Conservation (phyloP, 2,797 vertebrate species). For the Acipenser transmontanus region DNA sequence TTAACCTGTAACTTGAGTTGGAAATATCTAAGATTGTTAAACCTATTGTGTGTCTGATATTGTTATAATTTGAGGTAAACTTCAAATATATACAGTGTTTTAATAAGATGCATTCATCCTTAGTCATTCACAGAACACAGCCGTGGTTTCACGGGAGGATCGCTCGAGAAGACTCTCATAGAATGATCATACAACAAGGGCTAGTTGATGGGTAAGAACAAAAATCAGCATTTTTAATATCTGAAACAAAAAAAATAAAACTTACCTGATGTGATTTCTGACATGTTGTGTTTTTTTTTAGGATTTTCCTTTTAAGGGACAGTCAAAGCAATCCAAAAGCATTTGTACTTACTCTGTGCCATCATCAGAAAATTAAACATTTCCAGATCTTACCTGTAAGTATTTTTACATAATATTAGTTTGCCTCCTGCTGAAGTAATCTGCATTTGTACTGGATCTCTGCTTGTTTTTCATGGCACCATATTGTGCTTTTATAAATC, state of each 20-base stretch:
- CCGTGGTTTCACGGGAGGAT: slow-evolving; percentile 96
- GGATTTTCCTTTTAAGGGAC: slow-evolving; percentile 93
- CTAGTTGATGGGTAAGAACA: slow-evolving; percentile 86
- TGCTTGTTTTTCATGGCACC: not conserved
- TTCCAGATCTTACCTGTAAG: slow-evolving; percentile 97
- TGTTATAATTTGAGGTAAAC: too few relatives aligned
- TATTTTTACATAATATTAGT: slow-evolving; percentile 24
- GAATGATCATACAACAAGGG: slow-evolving; percentile 92
- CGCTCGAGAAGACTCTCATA: slow-evolving; percentile 90
- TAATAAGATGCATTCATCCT: not conserved
- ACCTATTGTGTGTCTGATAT: too few relatives aligned
- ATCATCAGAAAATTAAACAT: slow-evolving; percentile 98
- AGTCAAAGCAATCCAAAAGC: slow-evolving; percentile 98
- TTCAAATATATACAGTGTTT: too few relatives aligned
- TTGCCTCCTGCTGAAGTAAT: not conserved
- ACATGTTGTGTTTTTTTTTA: slow-evolving; percentile 33
- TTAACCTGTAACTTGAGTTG: too few relatives aligned
- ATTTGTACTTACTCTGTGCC: slow-evolving; percentile 93
- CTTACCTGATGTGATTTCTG: too few relatives aligned
- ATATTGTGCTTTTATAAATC: not conserved
- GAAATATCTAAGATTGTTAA: too few relatives aligned
- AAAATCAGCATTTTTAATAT: not conserved
- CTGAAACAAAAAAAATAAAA: too few relatives aligned
- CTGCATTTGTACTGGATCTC: not conserved
- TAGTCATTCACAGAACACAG: slow-evolving; percentile 94